Conservation (phyloP, 2,797 vertebrate species). For the Melanotaenia parkinsoni region DNA sequence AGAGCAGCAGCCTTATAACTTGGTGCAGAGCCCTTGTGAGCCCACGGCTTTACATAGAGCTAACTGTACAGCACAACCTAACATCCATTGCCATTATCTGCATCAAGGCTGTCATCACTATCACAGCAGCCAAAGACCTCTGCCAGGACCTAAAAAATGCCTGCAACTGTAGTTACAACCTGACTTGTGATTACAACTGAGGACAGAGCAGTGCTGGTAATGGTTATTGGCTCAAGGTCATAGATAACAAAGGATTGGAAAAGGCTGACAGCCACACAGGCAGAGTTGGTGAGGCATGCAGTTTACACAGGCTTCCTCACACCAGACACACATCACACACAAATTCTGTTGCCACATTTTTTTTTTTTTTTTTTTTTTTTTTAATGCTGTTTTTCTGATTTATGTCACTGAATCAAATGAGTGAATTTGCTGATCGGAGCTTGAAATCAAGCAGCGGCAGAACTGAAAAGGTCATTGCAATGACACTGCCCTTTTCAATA, state of each 20-base stretch:
- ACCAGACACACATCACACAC: background rate
- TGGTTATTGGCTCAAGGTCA: conserved; percentile 80
- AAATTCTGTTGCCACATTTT: background rate
- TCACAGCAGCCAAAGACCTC: conserved; percentile 53
- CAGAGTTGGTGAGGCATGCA: conserved; percentile 30
- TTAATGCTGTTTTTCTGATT: conserved; percentile 36
- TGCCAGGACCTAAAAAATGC: conserved; percentile 39
- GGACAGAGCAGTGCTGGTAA: conserved; percentile 32
- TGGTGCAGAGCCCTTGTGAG: conserved; percentile 68
- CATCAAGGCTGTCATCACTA: conserved; percentile 58
- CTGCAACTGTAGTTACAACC: conserved; percentile 34
- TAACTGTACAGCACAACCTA: conserved; percentile 41
- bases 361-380: background rate
- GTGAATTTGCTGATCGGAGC: conserved; percentile 46
- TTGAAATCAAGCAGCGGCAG: conserved; percentile 52
- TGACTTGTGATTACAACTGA: conserved; percentile 38
- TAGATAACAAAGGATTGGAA: conserved; percentile 40
- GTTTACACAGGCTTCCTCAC: conserved; percentile 15
- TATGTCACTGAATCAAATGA: conserved; percentile 40
- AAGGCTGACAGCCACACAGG: conserved; percentile 30
- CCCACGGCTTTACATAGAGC: conserved; percentile 48
- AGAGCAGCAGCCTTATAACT: conserved; percentile 47
- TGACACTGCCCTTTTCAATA: conserved; percentile 77
- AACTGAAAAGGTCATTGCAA: conserved; percentile 82
- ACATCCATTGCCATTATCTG: conserved; percentile 60